Evolutionary conservation across 2,888 invertebrate genomes (phyloP).

Genomic region (Terebella lapidaria): DNA sequence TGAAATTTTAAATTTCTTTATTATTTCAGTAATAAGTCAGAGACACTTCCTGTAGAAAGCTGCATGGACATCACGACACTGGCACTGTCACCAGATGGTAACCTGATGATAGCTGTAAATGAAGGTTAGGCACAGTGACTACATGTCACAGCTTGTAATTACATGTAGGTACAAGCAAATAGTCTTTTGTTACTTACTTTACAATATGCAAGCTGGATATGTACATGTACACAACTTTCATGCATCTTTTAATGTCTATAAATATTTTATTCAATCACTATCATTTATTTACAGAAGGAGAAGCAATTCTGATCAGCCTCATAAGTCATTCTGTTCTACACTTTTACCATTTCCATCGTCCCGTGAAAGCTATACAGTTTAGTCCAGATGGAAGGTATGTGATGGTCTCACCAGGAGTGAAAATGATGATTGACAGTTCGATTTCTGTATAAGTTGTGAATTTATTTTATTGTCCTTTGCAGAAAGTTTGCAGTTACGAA

Average conservation of each 20-base stretch:
- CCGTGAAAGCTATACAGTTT: slow-evolving; percentile 74
- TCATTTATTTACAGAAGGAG: slow-evolving; percentile 50
- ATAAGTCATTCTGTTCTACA: slow-evolving; percentile 78
- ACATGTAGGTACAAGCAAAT: too few relatives aligned
- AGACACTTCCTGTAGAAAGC: slow-evolving; percentile 82
- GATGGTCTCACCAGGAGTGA: too few relatives aligned
- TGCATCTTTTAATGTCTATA: too few relatives aligned
- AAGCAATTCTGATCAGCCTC: slow-evolving; percentile 66
- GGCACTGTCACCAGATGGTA: slow-evolving; percentile 84
- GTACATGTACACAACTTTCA: too few relatives aligned
- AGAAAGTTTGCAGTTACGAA: slow-evolving; percentile 81
- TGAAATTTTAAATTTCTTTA: too few relatives aligned
- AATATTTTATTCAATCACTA: too few relatives aligned
- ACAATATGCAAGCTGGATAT: too few relatives aligned
- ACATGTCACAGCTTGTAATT: too few relatives aligned
- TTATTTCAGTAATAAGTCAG: slow-evolving; percentile 73
- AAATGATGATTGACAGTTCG: too few relatives aligned
- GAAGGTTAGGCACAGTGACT: too few relatives aligned
- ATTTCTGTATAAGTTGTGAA: too few relatives aligned
- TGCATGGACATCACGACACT: slow-evolving; percentile 71
- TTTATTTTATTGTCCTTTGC: slow-evolving; percentile 11
- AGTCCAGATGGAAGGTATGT: slow-evolving; percentile 82
- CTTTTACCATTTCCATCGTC: slow-evolving; percentile 74
- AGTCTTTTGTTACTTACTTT: too few relatives aligned
- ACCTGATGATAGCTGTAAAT: slow-evolving; percentile 77